These are phyloP conservation scores for Hiodon alosoides DNA, from an alignment of 2,113 vertebrate genomes.

Conservation along the genomic window DNA sequence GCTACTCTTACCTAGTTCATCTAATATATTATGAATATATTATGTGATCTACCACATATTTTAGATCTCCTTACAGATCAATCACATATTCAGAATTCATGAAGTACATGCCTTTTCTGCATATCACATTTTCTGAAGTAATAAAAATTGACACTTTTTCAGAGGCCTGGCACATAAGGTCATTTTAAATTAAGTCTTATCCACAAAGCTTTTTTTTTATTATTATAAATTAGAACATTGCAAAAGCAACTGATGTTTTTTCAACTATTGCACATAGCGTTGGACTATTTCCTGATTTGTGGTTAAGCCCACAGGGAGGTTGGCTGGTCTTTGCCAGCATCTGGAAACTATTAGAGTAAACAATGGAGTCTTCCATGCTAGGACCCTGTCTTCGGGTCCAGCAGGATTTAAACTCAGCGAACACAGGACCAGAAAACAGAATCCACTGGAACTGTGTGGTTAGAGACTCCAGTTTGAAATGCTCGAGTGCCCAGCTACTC, in stretches of 20 bases:
- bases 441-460: conserved; percentile 71
- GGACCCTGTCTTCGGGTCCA: conserved; percentile 72
- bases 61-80: too few relatives aligned
- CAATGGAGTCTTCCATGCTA: conserved; percentile 83
- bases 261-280: conserved; percentile 67
- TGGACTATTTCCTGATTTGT: conserved; percentile 62
- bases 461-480: conserved; percentile 76
- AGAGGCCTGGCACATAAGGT: conserved; percentile 7
- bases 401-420: conserved; percentile 70
- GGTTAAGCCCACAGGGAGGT: conserved; percentile 61
- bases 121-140: too few relatives aligned
- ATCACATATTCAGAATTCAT: too few relatives aligned
- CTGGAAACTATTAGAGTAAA: conserved; percentile 94
- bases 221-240: conserved; percentile 30
- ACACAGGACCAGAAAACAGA: conserved; percentile 66
- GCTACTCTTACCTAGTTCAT: too few relatives aligned
- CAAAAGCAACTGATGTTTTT: conserved; percentile 41
- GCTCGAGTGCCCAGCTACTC: conserved; percentile 67
- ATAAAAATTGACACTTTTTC: neutral
- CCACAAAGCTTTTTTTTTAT: conserved; percentile 14
- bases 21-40: too few relatives aligned
- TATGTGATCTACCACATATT: too few relatives aligned
- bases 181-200: neutral
- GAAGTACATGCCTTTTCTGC: too few relatives aligned
- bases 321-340: conserved; percentile 78